These are phyloP conservation scores for Bovichtus variegatus DNA, from an alignment of 2,797 vertebrate species.

Conservation along the genomic window DNA sequence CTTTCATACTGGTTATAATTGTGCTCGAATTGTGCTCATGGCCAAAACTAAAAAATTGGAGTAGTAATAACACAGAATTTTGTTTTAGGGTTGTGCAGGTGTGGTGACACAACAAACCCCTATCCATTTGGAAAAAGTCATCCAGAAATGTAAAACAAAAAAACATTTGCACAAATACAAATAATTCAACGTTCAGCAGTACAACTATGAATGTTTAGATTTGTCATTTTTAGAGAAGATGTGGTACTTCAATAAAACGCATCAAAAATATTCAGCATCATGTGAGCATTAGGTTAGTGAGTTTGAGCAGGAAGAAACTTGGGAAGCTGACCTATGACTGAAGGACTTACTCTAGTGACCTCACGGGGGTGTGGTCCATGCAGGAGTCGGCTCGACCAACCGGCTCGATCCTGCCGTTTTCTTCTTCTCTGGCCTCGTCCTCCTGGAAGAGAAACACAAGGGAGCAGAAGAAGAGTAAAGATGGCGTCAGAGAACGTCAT, in stretches of 20 bases:
- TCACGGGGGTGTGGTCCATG: constrained; percentile 87
- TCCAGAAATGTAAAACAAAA: not conserved
- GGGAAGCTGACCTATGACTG: not conserved
- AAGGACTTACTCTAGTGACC: constrained; percentile 93
- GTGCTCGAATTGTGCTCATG: accelerated
- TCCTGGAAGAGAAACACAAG: constrained; percentile 65
- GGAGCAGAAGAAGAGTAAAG: not conserved
- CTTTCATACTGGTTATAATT: not conserved
- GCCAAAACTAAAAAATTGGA: not conserved
- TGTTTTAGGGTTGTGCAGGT: not conserved
- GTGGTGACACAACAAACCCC: not conserved
- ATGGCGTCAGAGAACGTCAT: not conserved
- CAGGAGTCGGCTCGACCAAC: constrained; percentile 92
- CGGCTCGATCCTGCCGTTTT: constrained; percentile 91
- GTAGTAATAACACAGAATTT: not conserved
- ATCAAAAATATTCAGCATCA: not conserved
- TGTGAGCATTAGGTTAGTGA: not conserved
- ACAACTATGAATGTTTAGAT: not conserved
- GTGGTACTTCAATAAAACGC: not conserved
- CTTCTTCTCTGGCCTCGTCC: constrained; percentile 73
- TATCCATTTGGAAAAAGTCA: not conserved
- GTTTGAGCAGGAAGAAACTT: not conserved
- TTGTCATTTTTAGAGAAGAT: not conserved
- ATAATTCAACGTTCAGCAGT: not conserved
- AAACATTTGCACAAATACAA: not conserved